These are phyloP conservation scores for Mya arenaria DNA, from an alignment of 1,140 invertebrate genomes.

Conservation along the genomic window DNA sequence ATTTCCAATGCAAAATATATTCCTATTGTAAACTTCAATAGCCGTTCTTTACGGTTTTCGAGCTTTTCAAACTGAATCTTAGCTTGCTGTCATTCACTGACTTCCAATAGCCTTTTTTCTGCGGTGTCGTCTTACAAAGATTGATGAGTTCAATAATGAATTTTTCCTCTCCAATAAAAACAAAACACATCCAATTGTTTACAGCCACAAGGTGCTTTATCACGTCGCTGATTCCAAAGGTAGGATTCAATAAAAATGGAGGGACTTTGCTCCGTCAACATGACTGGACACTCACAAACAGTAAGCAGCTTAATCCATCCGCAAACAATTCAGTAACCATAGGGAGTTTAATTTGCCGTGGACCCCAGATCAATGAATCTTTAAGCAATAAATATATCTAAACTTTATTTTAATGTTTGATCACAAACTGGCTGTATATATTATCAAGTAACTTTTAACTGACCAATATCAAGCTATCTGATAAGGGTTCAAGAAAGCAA, in stretches of 20 bases:
- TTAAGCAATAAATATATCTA: neutral
- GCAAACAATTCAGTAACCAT: neutral
- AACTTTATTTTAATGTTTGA: slow-evolving; percentile 1
- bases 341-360: neutral
- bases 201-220: neutral
- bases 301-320: neutral
- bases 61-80: neutral
- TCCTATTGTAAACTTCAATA: neutral
- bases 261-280: too few species aligned
- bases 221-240: neutral
- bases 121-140: neutral
- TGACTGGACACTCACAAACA: neutral
- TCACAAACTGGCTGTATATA: neutral
- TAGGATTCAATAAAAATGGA: too few species aligned
- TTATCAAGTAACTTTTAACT: slow-evolving; percentile 5
- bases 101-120: slow-evolving; percentile 7
- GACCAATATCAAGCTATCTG: neutral
- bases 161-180: neutral
- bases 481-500: neutral
- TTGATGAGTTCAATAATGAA: neutral
- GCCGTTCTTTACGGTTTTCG: neutral
- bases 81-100: too few species aligned
- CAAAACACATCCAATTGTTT: slow-evolving; percentile 1
- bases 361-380: neutral
- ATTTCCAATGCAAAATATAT: neutral